A percentile compares a stretch with the other conserved stretches of the same genome.
These are phyloP conservation scores for Diceros bicornis DNA, from an alignment of 2,797 vertebrate species.

Conservation along the genomic window DNA sequence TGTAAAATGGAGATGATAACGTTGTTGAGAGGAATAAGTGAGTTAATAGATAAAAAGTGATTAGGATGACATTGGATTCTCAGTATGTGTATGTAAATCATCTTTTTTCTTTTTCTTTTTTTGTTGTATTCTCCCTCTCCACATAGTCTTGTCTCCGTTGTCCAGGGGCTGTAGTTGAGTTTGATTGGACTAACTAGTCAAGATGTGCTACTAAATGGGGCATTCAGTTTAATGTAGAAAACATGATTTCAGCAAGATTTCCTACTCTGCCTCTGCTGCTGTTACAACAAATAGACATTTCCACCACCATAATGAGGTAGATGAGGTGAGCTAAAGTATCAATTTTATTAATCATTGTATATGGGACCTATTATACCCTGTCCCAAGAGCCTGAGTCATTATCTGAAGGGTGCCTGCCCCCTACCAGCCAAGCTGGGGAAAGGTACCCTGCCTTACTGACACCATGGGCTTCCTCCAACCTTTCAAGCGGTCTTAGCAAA, in stretches of 20 bases:
- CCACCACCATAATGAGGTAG: background rate
- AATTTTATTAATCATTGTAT: background rate
- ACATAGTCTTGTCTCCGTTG: background rate
- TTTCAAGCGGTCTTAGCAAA: background rate
- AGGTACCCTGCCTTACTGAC: background rate
- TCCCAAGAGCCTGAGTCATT: background rate
- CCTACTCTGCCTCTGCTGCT: background rate
- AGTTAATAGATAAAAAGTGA: background rate
- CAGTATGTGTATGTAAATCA: background rate
- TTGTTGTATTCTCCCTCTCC: background rate
- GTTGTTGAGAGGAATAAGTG: background rate
- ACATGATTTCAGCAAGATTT: background rate
- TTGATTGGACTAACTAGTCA: background rate
- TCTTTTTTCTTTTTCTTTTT: background rate
- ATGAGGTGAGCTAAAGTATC: background rate
- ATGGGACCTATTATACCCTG: background rate
- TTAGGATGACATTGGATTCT: background rate
- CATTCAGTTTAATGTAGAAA: background rate
- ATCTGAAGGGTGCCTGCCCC: background rate
- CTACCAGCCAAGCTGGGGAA: background rate
- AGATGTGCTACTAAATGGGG: background rate
- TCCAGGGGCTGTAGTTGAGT: background rate
- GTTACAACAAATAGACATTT: background rate
- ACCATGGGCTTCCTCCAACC: background rate
- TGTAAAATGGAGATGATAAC: background rate